Evolutionary conservation across 2,797 vertebrate genomes (phyloP).

Genomic region (Aeoliscus strigatus): DNA sequence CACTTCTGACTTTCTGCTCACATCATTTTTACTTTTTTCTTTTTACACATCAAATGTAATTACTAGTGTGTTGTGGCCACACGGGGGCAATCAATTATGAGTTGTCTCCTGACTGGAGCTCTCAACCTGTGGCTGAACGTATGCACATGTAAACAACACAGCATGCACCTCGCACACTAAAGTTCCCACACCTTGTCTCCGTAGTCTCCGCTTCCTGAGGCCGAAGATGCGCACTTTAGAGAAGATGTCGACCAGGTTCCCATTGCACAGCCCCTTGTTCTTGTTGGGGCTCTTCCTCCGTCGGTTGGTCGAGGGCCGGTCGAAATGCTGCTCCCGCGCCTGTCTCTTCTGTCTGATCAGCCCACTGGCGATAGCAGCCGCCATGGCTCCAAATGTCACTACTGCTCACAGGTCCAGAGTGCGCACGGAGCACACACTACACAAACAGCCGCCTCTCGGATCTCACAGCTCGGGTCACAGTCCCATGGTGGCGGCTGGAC

Average conservation of each 20-base stretch:
- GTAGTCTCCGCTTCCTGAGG: slow-evolving; percentile 96
- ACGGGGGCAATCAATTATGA: background rate
- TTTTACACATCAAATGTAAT: slow-evolving; percentile 14
- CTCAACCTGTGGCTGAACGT: slow-evolving; percentile 29
- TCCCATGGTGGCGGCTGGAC: slow-evolving; percentile 72
- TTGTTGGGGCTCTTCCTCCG: slow-evolving; percentile 97
- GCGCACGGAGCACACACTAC: slow-evolving; percentile 69
- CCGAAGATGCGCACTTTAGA: slow-evolving; percentile 99
- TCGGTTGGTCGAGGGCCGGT: slow-evolving; percentile 88
- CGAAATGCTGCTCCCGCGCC: slow-evolving; percentile 95
- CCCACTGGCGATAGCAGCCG: slow-evolving; percentile 96
- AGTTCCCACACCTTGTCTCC: slow-evolving; percentile 93
- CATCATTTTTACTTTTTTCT: slow-evolving; percentile 4
- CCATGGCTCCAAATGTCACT: slow-evolving; percentile 83
- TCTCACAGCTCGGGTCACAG: slow-evolving; percentile 73
- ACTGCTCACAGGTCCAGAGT: slow-evolving; percentile 66
- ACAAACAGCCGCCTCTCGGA: slow-evolving; percentile 67
- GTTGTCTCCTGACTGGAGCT: slow-evolving; percentile 8
- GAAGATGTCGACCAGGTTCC: slow-evolving; percentile 99
- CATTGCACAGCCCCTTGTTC: slow-evolving; percentile 96
- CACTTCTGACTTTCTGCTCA: background rate
- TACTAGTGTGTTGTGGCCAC: background rate
- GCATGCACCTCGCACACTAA: slow-evolving; percentile 35
- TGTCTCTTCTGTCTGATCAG: slow-evolving; percentile 98
- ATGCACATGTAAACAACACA: slow-evolving; percentile 24